Evolutionary conservation across 2,113 vertebrate genomes (phyloP), one percentile per base, ranked within the genome.

Genomic region (Canis aureus): DNA sequence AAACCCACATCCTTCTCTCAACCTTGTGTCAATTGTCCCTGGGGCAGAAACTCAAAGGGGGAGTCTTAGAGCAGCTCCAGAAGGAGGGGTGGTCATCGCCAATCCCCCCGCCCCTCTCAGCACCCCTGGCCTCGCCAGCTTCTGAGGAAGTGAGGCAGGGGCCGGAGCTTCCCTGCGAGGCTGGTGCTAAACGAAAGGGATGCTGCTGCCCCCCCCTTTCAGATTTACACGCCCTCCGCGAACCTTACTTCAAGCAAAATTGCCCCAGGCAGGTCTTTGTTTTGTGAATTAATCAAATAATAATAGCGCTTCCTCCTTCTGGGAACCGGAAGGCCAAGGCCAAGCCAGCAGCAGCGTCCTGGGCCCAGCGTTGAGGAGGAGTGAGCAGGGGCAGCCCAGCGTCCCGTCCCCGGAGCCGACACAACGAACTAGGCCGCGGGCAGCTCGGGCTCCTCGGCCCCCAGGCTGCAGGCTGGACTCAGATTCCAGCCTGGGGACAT

Each of bases 51-150:
- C 35, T 71, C 53, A 8, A 8, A 8, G 57, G 66, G 35, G 35
- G 87, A 4, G 12, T 16, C 2, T 7, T 5, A 55, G 43, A 51
- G 59, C 7, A 7, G 43, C 23, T 11, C 6, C 29, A 0, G 3
- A 38, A 27, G n/a, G 2, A 12, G 23, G 19, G 8, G 0, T 16
- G 25, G 51, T 16, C 1, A 0, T 16, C 51, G 25, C 5, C 17
- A 19, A 5, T n/a, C 16, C 11, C 12, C 0, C 29, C 0, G 1
- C 19, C 2, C 22, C 11, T 9, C 0, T 23, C 0, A 0, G 25
- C 2, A 2, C 74, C 20, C 2, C 2, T 0, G 29, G 5, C 4
- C 16, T 22, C 74, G 1, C 6, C 25, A 25, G 8, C 23, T 78
- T 55, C 82, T 32, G 1, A 7, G 43, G 43, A 43, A 43, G 43